Base-by-base conservation (phyloP, 2,888 invertebrate species). In the Protonemura montana region DNA sequence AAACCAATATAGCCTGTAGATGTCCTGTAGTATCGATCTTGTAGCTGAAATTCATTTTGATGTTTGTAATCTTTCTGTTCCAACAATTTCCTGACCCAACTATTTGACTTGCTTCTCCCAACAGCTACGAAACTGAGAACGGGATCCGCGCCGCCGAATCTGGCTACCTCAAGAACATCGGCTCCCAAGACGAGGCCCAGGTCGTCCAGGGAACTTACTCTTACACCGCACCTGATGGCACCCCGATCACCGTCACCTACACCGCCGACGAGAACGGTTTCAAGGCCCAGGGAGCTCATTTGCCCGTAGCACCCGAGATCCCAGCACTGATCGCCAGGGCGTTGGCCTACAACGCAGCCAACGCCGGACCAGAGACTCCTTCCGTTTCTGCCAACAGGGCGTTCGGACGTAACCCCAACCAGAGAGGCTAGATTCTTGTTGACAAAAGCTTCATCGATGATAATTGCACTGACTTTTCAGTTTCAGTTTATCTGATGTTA, bases 91-190 rank as follows among this genome's bases (percentile, higher is more conserved):
- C 35, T 35, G 35, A 35, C 35, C 35, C 35, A 35, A 35, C 3
- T 10, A 35, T 35, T 6, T 10, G 5, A 6, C 35, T 35, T 35
- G 35, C 10, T 6, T 35, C 35, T 35, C 3, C 88, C 84, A 87
- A 90, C 87, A 92, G 93, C 27, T 95, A 93, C 90, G 94, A 94
- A 89, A 94, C 95, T 88, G 94, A 94, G 88, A 94, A 95, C 90
- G 94, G 94, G 85, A 95, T 94, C 88, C 92, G 92, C 88, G 93
- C 93, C 0, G 92, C 94, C 89, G 93, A 93, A 89, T 89, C 90
- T 42, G 93, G 92, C 81, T 91, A 90, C 86, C 92, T 94, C 78
- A 94, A 94, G 89, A 93, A 94, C 89, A 92, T 92, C 29, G 94
- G 94, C 0, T 92, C 92, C 0, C 93, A 93, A 42, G 92, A 93